phyloP scores from a whole-genome alignment of 1,140 invertebrate species.

The Heliconius hewitsoni region DNA sequence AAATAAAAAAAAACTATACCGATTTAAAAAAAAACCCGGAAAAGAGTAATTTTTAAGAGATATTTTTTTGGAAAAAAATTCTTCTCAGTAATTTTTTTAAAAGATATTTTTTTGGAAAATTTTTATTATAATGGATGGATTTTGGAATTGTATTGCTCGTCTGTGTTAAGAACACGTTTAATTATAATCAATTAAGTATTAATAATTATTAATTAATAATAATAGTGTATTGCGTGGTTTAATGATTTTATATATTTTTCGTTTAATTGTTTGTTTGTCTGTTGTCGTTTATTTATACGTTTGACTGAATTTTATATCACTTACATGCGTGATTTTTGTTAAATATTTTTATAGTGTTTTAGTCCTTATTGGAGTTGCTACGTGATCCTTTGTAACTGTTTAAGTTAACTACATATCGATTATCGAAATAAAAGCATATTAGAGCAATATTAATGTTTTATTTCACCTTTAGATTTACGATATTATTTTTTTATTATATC shows the following conservation, averaged over 20 bases:
- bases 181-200: neutral
- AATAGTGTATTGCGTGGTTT: neutral
- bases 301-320: neutral
- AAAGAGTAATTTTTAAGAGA: neutral
- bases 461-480: neutral
- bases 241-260: neutral
- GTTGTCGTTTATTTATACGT: neutral
- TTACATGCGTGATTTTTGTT: neutral
- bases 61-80: neutral
- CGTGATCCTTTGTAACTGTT: neutral
- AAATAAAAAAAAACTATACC: too few relatives aligned
- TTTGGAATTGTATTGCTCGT: neutral
- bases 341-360: neutral
- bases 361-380: neutral
- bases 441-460: neutral
- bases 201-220: neutral
- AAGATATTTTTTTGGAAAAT: neutral
- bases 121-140: neutral
- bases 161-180: neutral
- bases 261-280: neutral
- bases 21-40: neutral
- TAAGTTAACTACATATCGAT: constrained; percentile 2
- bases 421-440: neutral
- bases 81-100: neutral
- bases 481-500: neutral